phyloP scores from a whole-genome alignment of 2,113 vertebrate species.

The Hydrolagus affinis region DNA sequence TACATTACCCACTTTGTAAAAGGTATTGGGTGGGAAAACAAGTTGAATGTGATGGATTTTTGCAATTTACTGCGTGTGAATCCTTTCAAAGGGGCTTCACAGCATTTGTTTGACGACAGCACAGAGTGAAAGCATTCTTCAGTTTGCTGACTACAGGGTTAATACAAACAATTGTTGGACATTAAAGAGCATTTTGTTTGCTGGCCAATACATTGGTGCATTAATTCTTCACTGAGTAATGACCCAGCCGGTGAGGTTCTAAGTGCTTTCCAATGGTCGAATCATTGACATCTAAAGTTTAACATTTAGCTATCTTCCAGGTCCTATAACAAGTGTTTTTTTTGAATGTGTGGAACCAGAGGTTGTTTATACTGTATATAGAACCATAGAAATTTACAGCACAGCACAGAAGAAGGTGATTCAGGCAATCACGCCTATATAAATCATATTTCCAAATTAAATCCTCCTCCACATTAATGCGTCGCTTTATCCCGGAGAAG shows the following conservation, averaged over 20 bases:
- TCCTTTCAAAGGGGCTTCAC: not conserved
- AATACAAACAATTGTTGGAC: not conserved
- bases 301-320: not conserved
- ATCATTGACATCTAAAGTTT: not conserved
- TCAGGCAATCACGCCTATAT: not conserved
- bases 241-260: not conserved
- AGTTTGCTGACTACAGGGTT: not conserved
- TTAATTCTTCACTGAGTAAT: not conserved
- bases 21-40: too few relatives aligned
- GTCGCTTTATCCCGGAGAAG: too few relatives aligned
- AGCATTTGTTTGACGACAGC: not conserved
- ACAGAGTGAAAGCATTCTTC: not conserved
- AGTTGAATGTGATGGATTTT: not conserved
- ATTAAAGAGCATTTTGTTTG: not conserved
- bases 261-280: not conserved
- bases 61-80: not conserved
- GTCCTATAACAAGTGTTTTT: not conserved
- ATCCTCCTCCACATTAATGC: not conserved
- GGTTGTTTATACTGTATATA: not conserved
- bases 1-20: not conserved
- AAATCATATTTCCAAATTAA: not conserved
- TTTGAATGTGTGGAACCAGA: not conserved
- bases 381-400: not conserved
- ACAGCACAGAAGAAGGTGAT: not conserved
- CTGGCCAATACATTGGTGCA: not conserved